Conservation (phyloP, 2,797 vertebrate genomes). For the Loris lydekkerianus region DNA sequence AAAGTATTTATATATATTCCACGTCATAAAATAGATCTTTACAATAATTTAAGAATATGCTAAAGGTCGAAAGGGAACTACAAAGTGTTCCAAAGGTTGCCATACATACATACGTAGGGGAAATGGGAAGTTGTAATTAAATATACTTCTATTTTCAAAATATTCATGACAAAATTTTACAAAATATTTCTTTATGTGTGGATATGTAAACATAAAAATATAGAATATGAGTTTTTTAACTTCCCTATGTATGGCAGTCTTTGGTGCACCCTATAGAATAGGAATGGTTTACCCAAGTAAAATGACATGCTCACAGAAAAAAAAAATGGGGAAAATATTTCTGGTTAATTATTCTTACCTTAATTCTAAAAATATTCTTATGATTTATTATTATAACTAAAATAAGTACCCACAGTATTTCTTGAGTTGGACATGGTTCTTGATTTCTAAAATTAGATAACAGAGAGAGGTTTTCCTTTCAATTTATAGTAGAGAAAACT, state of each 20-base stretch:
- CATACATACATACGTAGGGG: no score
- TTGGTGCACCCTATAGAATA: background rate
- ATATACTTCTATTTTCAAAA: no score
- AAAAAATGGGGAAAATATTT: constrained; percentile 53
- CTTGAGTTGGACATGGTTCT: background rate
- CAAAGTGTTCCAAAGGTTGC: no score
- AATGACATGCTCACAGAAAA: background rate
- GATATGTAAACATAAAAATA: no score
- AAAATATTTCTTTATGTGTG: no score
- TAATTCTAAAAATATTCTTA: background rate
- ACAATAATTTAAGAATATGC: background rate
- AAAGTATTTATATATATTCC: background rate
- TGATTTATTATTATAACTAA: constrained; percentile 5
- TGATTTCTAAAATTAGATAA: background rate
- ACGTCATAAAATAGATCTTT: background rate
- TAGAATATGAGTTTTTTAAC: no score
- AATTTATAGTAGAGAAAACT: background rate
- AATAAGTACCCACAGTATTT: background rate
- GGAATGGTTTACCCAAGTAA: background rate
- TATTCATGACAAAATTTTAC: no score
- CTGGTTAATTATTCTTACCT: background rate
- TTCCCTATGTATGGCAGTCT: no score
- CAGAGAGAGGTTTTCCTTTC: background rate
- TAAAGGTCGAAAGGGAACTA: background rate
- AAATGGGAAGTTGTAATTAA: no score